Conservation (phyloP, 1,140 invertebrate genomes). For the Portunus trituberculatus region DNA sequence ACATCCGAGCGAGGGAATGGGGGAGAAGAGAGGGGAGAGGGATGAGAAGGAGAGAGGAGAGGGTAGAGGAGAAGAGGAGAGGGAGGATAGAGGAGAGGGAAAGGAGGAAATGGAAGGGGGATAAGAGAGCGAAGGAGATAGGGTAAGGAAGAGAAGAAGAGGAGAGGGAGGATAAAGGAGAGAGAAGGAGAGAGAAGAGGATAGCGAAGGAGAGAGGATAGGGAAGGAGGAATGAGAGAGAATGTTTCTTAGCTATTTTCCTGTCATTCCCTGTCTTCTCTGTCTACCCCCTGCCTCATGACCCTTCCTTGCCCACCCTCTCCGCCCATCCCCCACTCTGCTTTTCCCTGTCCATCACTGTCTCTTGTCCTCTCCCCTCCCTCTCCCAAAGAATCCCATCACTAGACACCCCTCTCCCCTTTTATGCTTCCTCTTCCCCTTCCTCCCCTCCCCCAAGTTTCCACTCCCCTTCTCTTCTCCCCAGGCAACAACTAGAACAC, state of each 20-base stretch:
- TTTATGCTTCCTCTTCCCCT: not conserved
- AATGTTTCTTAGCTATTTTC: not conserved
- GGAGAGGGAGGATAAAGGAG: not conserved
- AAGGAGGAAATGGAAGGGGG: too few relatives aligned
- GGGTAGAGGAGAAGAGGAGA: not conserved
- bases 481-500: not conserved
- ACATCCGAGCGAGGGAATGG: too few relatives aligned
- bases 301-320: not conserved
- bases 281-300: not conserved
- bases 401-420: not conserved
- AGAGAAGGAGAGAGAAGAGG: not conserved
- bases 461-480: not conserved
- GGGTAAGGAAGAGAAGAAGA: not conserved
- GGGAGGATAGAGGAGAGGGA: too few relatives aligned
- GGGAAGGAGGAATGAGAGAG: not conserved
- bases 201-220: not conserved
- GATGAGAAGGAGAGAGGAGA: not conserved
- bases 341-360: not conserved
- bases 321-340: not conserved
- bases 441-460: not conserved
- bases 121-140: constrained; percentile 32
- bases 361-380: not conserved
- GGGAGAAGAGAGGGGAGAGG: not conserved
- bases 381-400: not conserved
- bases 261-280: not conserved